Base-by-base conservation (phyloP, 2,888 invertebrate genomes). In the Hypomecis atomaria region DNA sequence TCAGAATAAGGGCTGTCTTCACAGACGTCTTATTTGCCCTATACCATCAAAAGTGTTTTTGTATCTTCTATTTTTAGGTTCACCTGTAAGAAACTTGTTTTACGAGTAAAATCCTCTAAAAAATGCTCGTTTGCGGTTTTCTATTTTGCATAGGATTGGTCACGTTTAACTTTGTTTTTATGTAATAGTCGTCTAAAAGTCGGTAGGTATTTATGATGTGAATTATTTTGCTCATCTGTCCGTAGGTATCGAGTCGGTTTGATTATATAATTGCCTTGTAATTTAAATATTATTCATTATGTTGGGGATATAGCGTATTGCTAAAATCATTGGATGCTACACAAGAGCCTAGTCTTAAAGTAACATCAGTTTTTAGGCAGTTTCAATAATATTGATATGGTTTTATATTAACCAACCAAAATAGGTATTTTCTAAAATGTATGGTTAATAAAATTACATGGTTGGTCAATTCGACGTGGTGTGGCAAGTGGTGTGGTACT, bases 51-150 rank as follows among this genome's bases (percentile, higher is more conserved):
- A 44, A 23, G 33, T 42, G 11, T 54, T 43, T 43, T 54, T 43
- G 10, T 9, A 6, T 3, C 36, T 43, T 6, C 38, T 50, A 50
- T 50, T 11, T 54, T 43, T n/a, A 43, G 34, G 43, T 5, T 6
- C 34, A 43, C 11, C 8, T 3, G 36, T 43, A 42, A 54, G 36
- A 47, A 56, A 56, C 47, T 33, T 7, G 56, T 56, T 56, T 13
- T 37, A 23, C 23, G 23, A 23, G 23, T 23, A 6, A 44, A 36
- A 44, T 33, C 34, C 0, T 37, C 45, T 6, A 56, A 38, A 48
- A 7, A n/a, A n/a, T 6, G 7, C 9, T 44, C 23, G 23, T 37
- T 45, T 56, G 47, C 11, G 56, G 56, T 56, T 56, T 38, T 45
- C 38, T 47, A 47, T 55, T 55, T 55, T 9, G 5, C 43, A 36